These are phyloP conservation scores for Paradoxurus hermaphroditus DNA, from an alignment of 2,113 vertebrate genomes.

Conservation along the genomic window DNA sequence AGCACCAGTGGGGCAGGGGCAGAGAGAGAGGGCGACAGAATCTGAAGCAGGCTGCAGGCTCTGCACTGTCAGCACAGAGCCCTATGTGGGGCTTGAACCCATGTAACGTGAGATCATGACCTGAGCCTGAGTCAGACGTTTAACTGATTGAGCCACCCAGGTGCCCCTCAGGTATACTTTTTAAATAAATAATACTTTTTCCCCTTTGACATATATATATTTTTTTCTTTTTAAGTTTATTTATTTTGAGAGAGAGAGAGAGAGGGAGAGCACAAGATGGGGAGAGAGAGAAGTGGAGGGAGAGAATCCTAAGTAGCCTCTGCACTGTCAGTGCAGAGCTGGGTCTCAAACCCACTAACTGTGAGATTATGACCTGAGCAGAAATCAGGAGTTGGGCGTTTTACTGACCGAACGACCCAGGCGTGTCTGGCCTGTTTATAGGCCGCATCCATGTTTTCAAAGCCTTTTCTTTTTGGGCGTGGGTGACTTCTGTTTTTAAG, in stretches of 20 bases:
- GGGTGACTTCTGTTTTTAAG: constrained; percentile 52
- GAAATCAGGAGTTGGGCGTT: no score
- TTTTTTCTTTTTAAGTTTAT: neutral
- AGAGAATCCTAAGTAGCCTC: no score
- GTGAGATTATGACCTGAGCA: no score
- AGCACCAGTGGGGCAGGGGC: neutral
- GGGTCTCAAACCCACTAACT: no score
- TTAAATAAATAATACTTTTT: neutral
- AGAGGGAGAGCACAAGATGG: no score
- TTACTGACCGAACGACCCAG: no score
- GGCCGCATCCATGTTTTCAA: neutral
- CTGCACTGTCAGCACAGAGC: no score
- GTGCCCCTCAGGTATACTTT: neutral
- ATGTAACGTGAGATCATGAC: neutral
- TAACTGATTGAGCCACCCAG: neutral
- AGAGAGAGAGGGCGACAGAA: neutral
- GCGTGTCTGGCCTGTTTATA: neutral
- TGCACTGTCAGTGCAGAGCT: no score
- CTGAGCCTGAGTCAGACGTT: neutral
- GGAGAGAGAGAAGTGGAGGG: no score
- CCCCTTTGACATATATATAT: neutral
- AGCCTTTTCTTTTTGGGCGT: neutral
- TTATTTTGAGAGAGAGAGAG: no score
- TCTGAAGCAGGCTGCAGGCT: neutral
- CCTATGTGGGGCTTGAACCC: no score